Evolutionary conservation across 2,888 invertebrate genomes (phyloP).

Genomic region (Campoplex capitator): DNA sequence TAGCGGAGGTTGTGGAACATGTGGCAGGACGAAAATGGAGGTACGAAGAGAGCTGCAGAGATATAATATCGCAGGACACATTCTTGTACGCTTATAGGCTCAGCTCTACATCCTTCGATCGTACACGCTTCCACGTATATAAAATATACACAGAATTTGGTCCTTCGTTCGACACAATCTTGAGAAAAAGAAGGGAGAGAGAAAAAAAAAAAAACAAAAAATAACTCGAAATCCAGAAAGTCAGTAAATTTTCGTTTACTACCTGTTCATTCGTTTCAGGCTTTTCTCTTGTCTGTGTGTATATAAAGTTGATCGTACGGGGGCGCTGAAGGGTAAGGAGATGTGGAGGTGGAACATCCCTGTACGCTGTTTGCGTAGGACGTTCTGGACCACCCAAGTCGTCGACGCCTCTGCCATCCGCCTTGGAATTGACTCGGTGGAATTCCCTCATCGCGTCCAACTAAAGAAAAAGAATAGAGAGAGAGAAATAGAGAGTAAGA

Average conservation of each 20-base stretch:
- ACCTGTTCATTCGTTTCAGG: conserved; percentile 75
- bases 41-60: conserved; percentile 3
- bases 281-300: conserved; percentile 61
- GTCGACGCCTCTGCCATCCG: conserved; percentile 79
- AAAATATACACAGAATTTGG: conserved; percentile 7
- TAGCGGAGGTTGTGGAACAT: neutral
- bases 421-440: conserved; percentile 80
- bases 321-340: conserved; percentile 47
- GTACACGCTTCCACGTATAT: neutral
- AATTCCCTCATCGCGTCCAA: conserved; percentile 72
- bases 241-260: conserved; percentile 80
- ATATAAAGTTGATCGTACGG: conserved; percentile 30
- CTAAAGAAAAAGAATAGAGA: conserved; percentile 33
- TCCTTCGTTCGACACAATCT: conserved; percentile 25
- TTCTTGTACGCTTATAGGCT: neutral
- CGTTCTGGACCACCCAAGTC: conserved; percentile 80
- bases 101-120: neutral
- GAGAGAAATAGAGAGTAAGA: neutral
- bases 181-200: neutral
- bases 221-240: conserved; percentile 74
- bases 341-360: conserved; percentile 69
- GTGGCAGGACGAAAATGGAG: conserved; percentile 17
- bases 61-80: conserved; percentile 3
- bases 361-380: conserved; percentile 82
- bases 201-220: neutral